Base-by-base conservation (phyloP, 2,113 vertebrate genomes). In the Ginglymostoma cirratum region DNA sequence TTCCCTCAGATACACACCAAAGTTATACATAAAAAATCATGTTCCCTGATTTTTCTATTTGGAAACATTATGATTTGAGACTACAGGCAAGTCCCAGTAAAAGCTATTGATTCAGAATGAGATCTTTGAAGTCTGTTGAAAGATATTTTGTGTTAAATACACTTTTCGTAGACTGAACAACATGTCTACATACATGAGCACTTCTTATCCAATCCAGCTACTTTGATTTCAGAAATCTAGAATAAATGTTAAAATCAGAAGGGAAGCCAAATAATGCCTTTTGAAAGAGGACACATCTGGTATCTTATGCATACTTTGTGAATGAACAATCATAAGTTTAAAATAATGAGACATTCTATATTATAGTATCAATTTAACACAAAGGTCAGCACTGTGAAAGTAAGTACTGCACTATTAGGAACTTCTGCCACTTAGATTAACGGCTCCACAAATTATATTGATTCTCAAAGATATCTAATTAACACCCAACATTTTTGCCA, bases 1-100 rank as follows among this genome's bases (percentile, higher is more conserved):
- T 94, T 70, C n/a, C 65, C n/a, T 94, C 92, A 94, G 92, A 38
- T 67, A 93, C 90, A 93, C 61, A 93, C 10, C 3, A 30, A 93
- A 67, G 55, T 65, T 66, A 67, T 66, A 42, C 14, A 8, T 45
- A 24, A 67, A 69, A 66, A 42, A 94, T 52, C 87, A 65, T 52
- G 42, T 90, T 69, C 19, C 10, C 19, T 27, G 66, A 38, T 14
- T 45, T 69, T 94, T 38, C 42, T 67, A 65, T 94, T 69, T 67
- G 21, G 34, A 61, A 5, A 65, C 87, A 42, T 14, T 94, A 38
- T 94, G 34, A 23, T 66, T 66, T 66, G 92, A n/a, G 89, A 38
- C 61, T 21, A 21, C 61, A 38, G 48, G 48, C 34, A 8, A 90
- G 87, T 34, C 52, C 52, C 48, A 55, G 55, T 14, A 90, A 90